These are phyloP conservation scores for Xestia c-nigrum DNA, from an alignment of 2,888 invertebrate species.

Conservation along the genomic window DNA sequence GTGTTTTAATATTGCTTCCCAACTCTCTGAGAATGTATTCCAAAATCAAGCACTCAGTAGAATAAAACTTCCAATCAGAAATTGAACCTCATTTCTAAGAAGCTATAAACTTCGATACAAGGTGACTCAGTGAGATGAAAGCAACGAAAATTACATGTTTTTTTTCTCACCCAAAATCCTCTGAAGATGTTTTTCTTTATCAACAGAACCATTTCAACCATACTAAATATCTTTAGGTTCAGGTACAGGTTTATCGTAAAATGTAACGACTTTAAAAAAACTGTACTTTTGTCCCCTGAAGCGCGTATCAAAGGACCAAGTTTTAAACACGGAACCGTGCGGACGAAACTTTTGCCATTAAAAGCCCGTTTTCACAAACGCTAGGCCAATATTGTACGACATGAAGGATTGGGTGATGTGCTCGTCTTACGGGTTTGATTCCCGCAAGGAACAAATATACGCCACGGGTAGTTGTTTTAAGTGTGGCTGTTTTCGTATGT, in stretches of 20 bases:
- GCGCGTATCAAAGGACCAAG: conserved; percentile 8
- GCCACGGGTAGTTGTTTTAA: not conserved
- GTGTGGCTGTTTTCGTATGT: not conserved
- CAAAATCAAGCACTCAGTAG: not conserved
- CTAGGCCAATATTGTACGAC: not conserved
- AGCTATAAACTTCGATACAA: not conserved
- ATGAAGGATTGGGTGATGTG: not conserved
- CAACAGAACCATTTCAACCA: conserved; percentile 14
- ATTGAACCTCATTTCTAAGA: conserved; percentile 5
- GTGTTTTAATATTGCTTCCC: not conserved
- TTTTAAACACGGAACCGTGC: not conserved
- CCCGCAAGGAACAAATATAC: not conserved
- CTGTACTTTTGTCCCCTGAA: conserved; percentile 1
- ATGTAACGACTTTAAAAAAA: conserved; percentile 28
- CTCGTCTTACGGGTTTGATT: not conserved
- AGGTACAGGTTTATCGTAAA: conserved; percentile 6
- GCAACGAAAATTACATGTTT: not conserved
- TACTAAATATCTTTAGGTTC: not conserved
- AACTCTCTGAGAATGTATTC: not conserved
- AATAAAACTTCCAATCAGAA: not conserved
- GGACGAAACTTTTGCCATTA: conserved; percentile 24
- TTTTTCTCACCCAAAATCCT: not conserved
- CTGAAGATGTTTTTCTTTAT: conserved; percentile 10
- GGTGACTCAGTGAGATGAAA: not conserved
- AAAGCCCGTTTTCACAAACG: not conserved